phyloP scores from a whole-genome alignment of 2,113 vertebrate genomes.

The Ailuropoda melanoleuca region DNA sequence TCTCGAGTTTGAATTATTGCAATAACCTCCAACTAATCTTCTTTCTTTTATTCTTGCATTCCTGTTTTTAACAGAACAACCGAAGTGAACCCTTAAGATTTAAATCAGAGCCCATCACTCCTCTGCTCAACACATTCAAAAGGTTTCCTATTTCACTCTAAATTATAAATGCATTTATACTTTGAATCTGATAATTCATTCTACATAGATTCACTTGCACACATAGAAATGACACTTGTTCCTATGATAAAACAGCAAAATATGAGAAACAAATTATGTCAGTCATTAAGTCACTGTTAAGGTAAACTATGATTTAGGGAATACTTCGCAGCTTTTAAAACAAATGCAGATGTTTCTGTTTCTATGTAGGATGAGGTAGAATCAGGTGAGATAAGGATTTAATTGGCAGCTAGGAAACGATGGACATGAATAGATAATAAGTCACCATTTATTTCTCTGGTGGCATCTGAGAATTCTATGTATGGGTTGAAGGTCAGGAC shows the following conservation, averaged over 20 bases:
- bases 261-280: background rate
- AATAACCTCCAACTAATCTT: background rate
- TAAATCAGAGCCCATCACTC: background rate
- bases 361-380: background rate
- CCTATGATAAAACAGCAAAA: background rate
- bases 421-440: background rate
- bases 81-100: background rate
- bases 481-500: background rate
- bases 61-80: background rate
- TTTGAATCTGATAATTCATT: background rate
- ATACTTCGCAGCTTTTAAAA: background rate
- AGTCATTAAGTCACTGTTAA: background rate
- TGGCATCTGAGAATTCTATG: background rate
- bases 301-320: background rate
- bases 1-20: background rate
- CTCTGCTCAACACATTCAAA: background rate
- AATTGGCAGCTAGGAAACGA: background rate
- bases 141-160: background rate
- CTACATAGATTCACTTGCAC: background rate
- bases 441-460: background rate
- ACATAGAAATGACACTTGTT: background rate
- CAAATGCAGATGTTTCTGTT: background rate
- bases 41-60: background rate
- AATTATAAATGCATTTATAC: background rate
- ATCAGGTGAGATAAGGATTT: background rate